These are phyloP conservation scores for Orthosia gracilis DNA, from an alignment of 2,888 invertebrate genomes.

Conservation along the genomic window DNA sequence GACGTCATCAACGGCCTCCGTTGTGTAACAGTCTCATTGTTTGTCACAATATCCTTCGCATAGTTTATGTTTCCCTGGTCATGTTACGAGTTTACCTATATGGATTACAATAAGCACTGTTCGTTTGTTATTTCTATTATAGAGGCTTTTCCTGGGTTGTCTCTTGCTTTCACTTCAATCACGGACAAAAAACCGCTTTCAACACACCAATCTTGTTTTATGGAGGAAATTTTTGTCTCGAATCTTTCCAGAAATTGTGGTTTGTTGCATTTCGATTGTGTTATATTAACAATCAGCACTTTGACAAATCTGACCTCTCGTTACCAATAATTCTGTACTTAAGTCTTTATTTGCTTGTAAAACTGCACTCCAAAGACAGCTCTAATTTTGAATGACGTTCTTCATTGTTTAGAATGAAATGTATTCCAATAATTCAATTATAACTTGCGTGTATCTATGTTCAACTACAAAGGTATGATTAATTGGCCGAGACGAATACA, in stretches of 20 bases:
- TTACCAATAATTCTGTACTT: constrained; percentile 10
- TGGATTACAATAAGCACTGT: constrained; percentile 36
- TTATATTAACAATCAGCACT: not conserved
- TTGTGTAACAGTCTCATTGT: constrained; percentile 73
- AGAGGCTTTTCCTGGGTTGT: constrained; percentile 20
- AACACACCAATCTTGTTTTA: constrained; percentile 23
- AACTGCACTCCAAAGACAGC: not conserved
- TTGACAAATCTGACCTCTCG: not conserved
- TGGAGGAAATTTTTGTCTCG: constrained; percentile 1
- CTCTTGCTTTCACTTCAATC: constrained; percentile 51
- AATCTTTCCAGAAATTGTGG: constrained; percentile 5
- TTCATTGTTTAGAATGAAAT: constrained; percentile 22
- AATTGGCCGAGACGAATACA: constrained; percentile 46
- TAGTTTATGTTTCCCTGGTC: constrained; percentile 63
- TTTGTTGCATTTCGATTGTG: not conserved
- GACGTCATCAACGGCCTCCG: constrained; percentile 77
- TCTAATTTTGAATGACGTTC: not conserved
- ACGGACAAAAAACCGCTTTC: constrained; percentile 36
- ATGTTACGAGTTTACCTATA: constrained; percentile 43
- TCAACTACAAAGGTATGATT: constrained; percentile 45
- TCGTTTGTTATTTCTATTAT: constrained; percentile 25
- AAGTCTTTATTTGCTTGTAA: not conserved
- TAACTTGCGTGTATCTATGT: constrained; percentile 38
- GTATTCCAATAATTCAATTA: constrained; percentile 11
- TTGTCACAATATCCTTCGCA: constrained; percentile 76